A percentile compares a stretch with the other conserved stretches of the same genome.
Conservation (phyloP, 2,797 vertebrate genomes). For the Borostomias antarcticus region DNA sequence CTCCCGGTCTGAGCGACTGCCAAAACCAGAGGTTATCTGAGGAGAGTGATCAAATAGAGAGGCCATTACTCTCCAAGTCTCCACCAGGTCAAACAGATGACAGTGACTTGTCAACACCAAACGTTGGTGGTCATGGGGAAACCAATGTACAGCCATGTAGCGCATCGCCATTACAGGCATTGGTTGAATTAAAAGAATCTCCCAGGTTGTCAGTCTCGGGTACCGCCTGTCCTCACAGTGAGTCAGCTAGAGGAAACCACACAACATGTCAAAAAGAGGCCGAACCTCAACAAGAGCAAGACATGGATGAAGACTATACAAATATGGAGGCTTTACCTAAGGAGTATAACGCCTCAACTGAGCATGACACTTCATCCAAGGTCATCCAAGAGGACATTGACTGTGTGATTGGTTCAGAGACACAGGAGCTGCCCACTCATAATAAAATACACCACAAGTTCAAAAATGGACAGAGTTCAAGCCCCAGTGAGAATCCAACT, state of each 20-base stretch:
- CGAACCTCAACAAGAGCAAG: conserved; percentile 59
- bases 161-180: conserved; percentile 26
- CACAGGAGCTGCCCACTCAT: conserved; percentile 1
- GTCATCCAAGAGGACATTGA: conserved; percentile 1
- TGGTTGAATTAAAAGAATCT: conserved; percentile 18
- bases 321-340: background rate
- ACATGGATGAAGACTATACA: conserved; percentile 14
- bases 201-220: conserved; percentile 25
- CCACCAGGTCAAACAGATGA: conserved; percentile 27
- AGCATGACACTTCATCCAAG: conserved; percentile 17
- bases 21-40: conserved; percentile 28
- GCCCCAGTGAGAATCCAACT: conserved; percentile 12
- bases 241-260: conserved; percentile 39
- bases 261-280: conserved; percentile 41
- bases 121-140: conserved; percentile 23
- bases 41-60: background rate
- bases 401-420: conserved; percentile 10
- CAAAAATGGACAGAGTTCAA: conserved; percentile 7
- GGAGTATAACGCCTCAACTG: conserved; percentile 23
- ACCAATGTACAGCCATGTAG: conserved; percentile 36
- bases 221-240: conserved; percentile 25
- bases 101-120: conserved; percentile 5
- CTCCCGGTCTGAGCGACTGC: conserved; percentile 9
- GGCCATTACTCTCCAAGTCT: background rate
- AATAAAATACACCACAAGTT: conserved; percentile 21